Base-by-base conservation (phyloP, 2,888 invertebrate genomes). In the Cinara cedri region DNA sequence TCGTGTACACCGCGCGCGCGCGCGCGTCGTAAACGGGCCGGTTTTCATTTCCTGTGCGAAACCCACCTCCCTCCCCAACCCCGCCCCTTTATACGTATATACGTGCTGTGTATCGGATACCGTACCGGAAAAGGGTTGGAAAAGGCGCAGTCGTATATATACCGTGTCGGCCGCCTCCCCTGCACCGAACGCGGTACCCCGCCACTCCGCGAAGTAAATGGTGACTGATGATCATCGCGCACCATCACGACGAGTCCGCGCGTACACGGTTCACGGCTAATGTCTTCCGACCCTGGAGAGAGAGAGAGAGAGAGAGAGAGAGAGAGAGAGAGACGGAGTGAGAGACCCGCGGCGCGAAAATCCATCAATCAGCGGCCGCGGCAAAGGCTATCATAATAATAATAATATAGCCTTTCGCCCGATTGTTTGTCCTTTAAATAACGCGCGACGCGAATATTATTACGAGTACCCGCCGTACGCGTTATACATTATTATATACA, bases 111-210 rank as follows among this genome's bases (percentile, higher is more conserved):
- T n/a, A n/a, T n/a, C n/a, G n/a, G n/a, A 16, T 16, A 11, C 16
- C 66, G 49, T 26, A 14, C 72, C 72, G 72, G 72, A 72, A 65
- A 75, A 75, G 75, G 75, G 75, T 75, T 66, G 75, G 75, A 55
- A 72, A 65, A 75, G 75, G 65, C 62, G 62, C 72, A n/a, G 4
- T 11, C 10, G 13, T 42, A 19, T 6, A n/a, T n/a, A n/a, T 8
- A 26, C 26, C 51, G 24, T 11, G 6, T 21, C 63, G 11, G 4
- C 65, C 63, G 9, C 19, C 46, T 9, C 66, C 49, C n/a, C 21
- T 49, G 3, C 3, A 24, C 24, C 66, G 26, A 26, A n/a, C 49
- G 6, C 51, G 8, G n/a, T 0, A 1, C 16, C 54, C 8, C 6
- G n/a, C 44, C 8, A 1, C 0, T 4, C 24, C n/a, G 9, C 11